Conservation (phyloP, 2,888 invertebrate species). For the Pyralis farinalis region DNA sequence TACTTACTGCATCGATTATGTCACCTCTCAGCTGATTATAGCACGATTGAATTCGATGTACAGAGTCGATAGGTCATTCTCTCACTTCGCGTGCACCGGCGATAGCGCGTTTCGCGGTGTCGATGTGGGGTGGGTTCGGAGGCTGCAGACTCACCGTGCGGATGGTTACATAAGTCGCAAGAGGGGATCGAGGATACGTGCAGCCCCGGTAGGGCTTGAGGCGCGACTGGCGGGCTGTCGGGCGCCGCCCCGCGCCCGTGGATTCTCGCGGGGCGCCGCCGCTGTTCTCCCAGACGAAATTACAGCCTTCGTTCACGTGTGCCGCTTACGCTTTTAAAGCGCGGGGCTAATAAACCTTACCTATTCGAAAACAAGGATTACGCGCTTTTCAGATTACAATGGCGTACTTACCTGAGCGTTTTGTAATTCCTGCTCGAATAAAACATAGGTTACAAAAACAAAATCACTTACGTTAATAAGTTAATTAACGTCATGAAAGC, state of each 20-base stretch:
- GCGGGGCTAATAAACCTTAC: constrained; percentile 63
- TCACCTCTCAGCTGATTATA: constrained; percentile 70
- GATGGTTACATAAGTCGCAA: constrained; percentile 77
- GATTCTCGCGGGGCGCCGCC: constrained; percentile 50
- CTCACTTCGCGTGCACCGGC: constrained; percentile 28
- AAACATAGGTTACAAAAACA: too few species aligned
- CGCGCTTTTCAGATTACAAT: constrained; percentile 2
- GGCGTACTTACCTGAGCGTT: neutral
- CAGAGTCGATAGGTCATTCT: constrained; percentile 35
- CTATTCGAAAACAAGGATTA: constrained; percentile 50
- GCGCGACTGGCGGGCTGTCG: constrained; percentile 66
- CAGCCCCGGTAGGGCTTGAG: constrained; percentile 69
- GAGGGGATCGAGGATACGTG: constrained; percentile 66
- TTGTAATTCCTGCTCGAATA: neutral
- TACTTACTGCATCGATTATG: constrained; percentile 77
- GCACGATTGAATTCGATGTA: constrained; percentile 43
- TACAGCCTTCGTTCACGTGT: constrained; percentile 64
- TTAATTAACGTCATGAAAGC: too few species aligned
- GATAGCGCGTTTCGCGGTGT: constrained; percentile 46
- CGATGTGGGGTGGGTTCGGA: constrained; percentile 60
- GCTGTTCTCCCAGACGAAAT: constrained; percentile 63
- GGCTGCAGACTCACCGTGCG: constrained; percentile 76
- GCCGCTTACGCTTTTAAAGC: constrained; percentile 35
- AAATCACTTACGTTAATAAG: too few species aligned
- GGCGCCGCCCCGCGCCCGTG: constrained; percentile 72